Base-by-base conservation (phyloP, 2,113 vertebrate genomes). In the Ivindomyrus marchei region DNA sequence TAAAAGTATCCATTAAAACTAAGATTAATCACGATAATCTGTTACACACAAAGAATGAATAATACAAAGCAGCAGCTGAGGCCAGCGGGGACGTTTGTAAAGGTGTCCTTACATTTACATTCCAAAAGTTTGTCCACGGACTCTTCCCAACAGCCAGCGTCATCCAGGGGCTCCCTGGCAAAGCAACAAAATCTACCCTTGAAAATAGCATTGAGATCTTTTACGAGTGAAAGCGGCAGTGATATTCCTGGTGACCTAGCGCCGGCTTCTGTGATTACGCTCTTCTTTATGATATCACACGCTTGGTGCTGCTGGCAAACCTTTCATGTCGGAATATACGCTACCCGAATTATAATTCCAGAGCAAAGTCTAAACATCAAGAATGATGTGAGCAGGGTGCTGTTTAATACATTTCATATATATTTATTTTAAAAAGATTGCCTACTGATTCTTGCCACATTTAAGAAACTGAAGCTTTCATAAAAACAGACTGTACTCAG, bases 151-250 rank as follows among this genome's bases (percentile, higher is more conserved):
- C 94, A 93, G 93, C 95, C 93, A 92, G 94, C 91, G 91, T 97
- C 97, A 52, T 92, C 95, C 52, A 95, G 3, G 0, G 96, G 91
- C 92, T 97, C 97, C 95, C 97, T 98, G 95, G 96, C 93, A 94
- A 98, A 97, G 97, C 97, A 99, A 95, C 95, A 96, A 94, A 97
- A 98, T 93, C 97, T 98, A 93, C 94, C 96, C 97, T 97, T 98
- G 97, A 98, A 97, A 97, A 97, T 96, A 97, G 95, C 95, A 97
- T 96, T 93, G 92, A 95, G 95, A 95, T 96, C 95, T 96, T 96
- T 97, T 93, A 94, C 95, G 93, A 91, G 90, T 91, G 85, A 90
- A 92, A 90, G 91, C 89, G 88, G 90, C 91, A 92, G 87, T 85
- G 49, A 88, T 89, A 87, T 88, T 39, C 42, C 50, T 58, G 47